phyloP scores from a whole-genome alignment of 1,140 invertebrate genomes.

The Drosophila baimaii region DNA sequence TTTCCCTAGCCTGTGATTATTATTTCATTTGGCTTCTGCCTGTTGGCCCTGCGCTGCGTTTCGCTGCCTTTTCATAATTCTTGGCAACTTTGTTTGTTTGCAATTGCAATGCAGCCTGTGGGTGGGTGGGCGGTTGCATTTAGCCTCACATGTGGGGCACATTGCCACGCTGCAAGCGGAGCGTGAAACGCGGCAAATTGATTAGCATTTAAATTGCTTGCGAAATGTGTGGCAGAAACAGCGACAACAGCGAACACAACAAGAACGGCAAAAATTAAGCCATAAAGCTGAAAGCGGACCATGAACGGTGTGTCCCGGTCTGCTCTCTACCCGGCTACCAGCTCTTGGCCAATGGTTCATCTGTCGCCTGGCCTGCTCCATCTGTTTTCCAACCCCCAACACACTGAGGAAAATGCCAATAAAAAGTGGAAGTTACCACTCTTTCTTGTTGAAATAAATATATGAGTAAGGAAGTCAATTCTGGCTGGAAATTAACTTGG shows the following conservation, averaged over 20 bases:
- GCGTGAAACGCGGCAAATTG: slow-evolving; percentile 63
- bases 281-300: slow-evolving; percentile 59
- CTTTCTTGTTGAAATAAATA: too few species aligned
- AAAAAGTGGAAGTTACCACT: too few species aligned
- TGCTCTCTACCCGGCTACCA: slow-evolving; percentile 1
- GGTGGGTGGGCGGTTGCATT: slow-evolving; percentile 24
- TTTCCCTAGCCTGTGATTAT: slow-evolving; percentile 57
- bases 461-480: too few species aligned
- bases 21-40: slow-evolving; percentile 48
- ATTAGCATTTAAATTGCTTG: slow-evolving; percentile 80
- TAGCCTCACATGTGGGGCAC: slow-evolving; percentile 31
- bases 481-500: neutral
- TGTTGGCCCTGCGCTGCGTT: slow-evolving; percentile 6
- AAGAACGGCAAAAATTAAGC: slow-evolving; percentile 63
- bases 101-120: slow-evolving; percentile 28
- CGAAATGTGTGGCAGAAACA: slow-evolving; percentile 65
- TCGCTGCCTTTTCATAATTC: slow-evolving; percentile 47
- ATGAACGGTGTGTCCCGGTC: slow-evolving; percentile 18
- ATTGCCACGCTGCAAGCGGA: slow-evolving; percentile 40
- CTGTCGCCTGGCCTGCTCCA: slow-evolving; percentile 32
- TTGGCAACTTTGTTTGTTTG: slow-evolving; percentile 57
- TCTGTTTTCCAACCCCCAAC: slow-evolving; percentile 28
- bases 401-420: neutral
- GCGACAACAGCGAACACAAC: slow-evolving; percentile 16
- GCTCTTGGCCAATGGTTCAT: slow-evolving; percentile 33